Evolutionary conservation across 2,888 invertebrate genomes (phyloP).

Genomic region (Frankliniella fusca): DNA sequence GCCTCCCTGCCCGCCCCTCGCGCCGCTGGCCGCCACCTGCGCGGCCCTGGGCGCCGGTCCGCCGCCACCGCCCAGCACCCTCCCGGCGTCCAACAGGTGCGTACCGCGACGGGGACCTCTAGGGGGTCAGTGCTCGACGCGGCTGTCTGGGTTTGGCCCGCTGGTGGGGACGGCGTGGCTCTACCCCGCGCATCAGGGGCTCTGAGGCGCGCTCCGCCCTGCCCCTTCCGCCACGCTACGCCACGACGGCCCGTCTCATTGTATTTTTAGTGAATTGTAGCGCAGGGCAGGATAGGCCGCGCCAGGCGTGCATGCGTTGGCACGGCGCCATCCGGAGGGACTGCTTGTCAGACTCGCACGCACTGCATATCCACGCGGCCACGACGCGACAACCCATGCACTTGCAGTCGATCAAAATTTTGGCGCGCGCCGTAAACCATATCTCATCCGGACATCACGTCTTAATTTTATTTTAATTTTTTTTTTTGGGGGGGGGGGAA

Average conservation of each 20-base stretch:
- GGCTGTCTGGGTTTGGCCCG: not conserved
- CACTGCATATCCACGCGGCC: not conserved
- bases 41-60: not conserved
- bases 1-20: not conserved
- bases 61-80: not conserved
- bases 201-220: not conserved
- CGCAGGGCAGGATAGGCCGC: not conserved
- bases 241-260: not conserved
- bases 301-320: not conserved
- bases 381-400: not conserved
- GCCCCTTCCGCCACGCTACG: not conserved
- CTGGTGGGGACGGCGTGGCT: no score
- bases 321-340: not conserved
- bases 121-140: not conserved
- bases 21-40: not conserved
- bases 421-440: no score
- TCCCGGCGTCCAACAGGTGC: not conserved
- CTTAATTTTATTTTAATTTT: no score
- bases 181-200: not conserved
- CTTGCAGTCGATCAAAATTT: no score
- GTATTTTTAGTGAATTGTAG: not conserved
- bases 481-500: no score
- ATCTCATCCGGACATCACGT: no score
- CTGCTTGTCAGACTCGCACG: not conserved
- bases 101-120: not conserved